Evolutionary conservation across 92 coral and sea anemone species (phyloP), one percentile per base, ranked within the genome.

Genomic region (Zoanthus sociatus): DNA sequence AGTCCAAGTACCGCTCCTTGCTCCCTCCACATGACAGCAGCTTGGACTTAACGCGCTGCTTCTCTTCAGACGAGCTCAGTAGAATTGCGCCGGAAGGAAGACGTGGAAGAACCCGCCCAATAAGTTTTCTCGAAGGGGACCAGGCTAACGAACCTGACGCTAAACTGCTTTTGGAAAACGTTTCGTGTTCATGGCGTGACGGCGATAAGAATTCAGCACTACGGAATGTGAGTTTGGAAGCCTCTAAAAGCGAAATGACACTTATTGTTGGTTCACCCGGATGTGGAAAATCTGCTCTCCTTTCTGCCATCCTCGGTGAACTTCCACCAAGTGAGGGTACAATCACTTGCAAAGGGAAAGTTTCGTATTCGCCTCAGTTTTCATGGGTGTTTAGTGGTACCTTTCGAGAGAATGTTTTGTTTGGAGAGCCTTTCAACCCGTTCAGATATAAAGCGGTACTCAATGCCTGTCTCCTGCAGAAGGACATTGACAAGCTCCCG

Each of bases 381-480:
- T 91, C 98, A 2, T 85, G 93, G 86, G 78, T 94, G 32, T 94
- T 93, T 69, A 93, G 91, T 13, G 93, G 94, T 76, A 86, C 93
- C 0, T 88, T 94, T 48, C 73, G 98, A 9, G 91, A 89, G 71
- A 94, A 94, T 53, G 88, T 94, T 63, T 69, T 91, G 45, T 94
- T 93, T 42, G 98, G 98, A 20, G 91, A 90, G 31, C 93, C 71
- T 46, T 94, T 90, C 31, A 94, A 94, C 75, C 98, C 98, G 7
- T 94, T 94, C 70, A 87, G 95, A 50, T 94, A 94, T 87, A 95
- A 94, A 76, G 98, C 98, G 9, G 93, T 94, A 21, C 88, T 94
- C 47, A 94, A 93, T 42, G 93, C 98, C 1, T 94, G 98, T 53
- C 94, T 84, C 70, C 83, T 94, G 18, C 95, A 92, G 61, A 89